Evolutionary conservation across 1,140 invertebrate genomes (phyloP).

Genomic region (Thaumatotibia leucotreta): DNA sequence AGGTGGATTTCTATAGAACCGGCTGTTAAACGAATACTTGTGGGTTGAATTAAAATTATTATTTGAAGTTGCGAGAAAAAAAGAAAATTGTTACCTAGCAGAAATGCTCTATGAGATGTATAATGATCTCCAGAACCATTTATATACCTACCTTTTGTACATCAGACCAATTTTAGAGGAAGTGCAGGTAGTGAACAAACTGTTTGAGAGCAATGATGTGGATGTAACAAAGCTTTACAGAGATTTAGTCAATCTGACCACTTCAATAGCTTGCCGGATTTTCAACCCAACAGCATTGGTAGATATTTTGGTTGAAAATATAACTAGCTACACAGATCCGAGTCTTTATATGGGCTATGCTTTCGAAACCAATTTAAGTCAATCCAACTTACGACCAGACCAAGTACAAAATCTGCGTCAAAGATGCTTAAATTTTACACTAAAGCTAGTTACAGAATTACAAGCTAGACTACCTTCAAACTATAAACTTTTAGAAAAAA

Average conservation of each 20-base stretch:
- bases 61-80: background rate
- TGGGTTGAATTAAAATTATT: background rate
- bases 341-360: constrained; percentile 22
- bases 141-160: background rate
- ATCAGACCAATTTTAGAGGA: background rate
- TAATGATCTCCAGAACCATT: background rate
- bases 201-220: background rate
- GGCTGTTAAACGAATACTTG: background rate
- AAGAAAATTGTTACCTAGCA: background rate
- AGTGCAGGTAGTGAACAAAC: background rate
- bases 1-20: background rate
- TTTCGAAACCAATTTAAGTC: constrained; percentile 27
- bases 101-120: background rate
- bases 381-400: constrained; percentile 20
- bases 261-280: constrained; percentile 24
- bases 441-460: constrained; percentile 26
- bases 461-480: constrained; percentile 24
- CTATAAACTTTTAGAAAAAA: constrained; percentile 24
- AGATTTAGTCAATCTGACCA: too few relatives aligned
- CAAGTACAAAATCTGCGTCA: constrained; percentile 18
- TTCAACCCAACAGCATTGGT: constrained; percentile 25
- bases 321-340: constrained; percentile 24
- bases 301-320: constrained; percentile 23
- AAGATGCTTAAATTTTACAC: constrained; percentile 24
- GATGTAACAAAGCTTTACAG: background rate